Evolutionary conservation across 2,113 vertebrate species (phyloP).

Genomic region (Microtus oregoni): DNA sequence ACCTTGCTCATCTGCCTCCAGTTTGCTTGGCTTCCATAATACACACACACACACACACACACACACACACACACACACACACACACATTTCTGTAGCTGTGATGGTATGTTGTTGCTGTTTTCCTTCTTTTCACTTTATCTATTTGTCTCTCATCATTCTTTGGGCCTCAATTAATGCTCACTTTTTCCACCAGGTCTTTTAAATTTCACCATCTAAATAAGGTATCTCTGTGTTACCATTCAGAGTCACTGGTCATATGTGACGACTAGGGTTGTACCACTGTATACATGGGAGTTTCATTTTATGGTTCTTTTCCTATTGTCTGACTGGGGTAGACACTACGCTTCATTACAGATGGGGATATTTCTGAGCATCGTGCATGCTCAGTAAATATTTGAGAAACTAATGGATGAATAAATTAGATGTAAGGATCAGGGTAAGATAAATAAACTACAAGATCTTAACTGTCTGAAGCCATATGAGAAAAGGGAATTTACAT

Average conservation of each 20-base stretch:
- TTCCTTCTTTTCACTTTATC: constrained; percentile 6
- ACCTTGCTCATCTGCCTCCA: not conserved
- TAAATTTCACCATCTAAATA: not conserved
- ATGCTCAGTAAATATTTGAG: constrained; percentile 28
- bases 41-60: too few species aligned
- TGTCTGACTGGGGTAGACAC: not conserved
- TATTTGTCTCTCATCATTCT: not conserved
- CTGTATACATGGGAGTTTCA: not conserved
- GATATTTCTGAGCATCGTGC: not conserved
- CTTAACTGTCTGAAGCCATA: not conserved
- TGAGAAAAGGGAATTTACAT: not conserved
- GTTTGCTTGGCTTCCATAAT: not conserved
- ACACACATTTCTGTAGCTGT: not conserved
- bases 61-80: too few species aligned
- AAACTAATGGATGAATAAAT: constrained; percentile 48
- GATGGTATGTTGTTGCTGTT: not conserved
- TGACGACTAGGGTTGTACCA: not conserved
- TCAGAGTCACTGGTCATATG: not conserved
- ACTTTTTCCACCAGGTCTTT: not conserved
- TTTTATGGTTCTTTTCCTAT: constrained; percentile 24
- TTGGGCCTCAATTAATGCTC: not conserved
- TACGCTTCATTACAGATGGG: not conserved
- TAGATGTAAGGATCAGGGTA: constrained; percentile 16
- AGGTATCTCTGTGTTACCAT: not conserved
- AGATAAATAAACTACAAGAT: not conserved